Conservation (phyloP, 2,797 vertebrate species). For the Psittacula echo region DNA sequence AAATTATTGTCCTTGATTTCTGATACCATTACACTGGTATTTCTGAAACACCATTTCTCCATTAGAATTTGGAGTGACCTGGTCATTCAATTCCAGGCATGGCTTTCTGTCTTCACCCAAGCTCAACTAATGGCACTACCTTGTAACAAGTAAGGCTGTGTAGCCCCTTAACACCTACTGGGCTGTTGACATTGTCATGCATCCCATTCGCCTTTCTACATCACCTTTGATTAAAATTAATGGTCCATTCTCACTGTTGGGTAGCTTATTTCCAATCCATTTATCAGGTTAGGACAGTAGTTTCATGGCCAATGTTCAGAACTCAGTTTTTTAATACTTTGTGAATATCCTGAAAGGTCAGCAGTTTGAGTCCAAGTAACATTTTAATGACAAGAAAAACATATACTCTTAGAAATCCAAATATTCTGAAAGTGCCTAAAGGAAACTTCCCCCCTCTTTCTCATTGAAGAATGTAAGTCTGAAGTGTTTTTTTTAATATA, state of each 20-base stretch:
- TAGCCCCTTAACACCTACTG: slow-evolving; percentile 86
- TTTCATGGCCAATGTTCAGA: slow-evolving; percentile 82
- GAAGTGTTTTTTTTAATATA: neutral
- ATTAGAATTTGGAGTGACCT: slow-evolving; percentile 96
- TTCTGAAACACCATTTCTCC: slow-evolving; percentile 92
- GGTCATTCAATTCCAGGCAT: slow-evolving; percentile 96
- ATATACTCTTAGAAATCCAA: slow-evolving; percentile 60
- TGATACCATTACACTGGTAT: slow-evolving; percentile 86
- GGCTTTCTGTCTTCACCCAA: slow-evolving; percentile 95
- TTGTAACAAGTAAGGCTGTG: slow-evolving; percentile 82
- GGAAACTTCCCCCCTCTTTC: neutral
- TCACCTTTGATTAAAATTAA: slow-evolving; percentile 99
- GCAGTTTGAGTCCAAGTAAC: slow-evolving; percentile 83
- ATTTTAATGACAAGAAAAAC: slow-evolving; percentile 84
- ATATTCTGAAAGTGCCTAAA: slow-evolving; percentile 23
- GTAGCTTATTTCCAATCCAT: slow-evolving; percentile 95
- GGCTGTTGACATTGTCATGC: slow-evolving; percentile 93
- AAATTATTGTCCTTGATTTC: slow-evolving; percentile 93
- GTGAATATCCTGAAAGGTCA: slow-evolving; percentile 86
- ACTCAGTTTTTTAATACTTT: slow-evolving; percentile 88
- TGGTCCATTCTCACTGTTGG: slow-evolving; percentile 91
- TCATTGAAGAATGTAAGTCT: neutral
- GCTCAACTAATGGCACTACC: slow-evolving; percentile 94
- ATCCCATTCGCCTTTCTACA: slow-evolving; percentile 89
- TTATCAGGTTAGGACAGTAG: slow-evolving; percentile 89